Evolutionary conservation across 2,113 vertebrate genomes (phyloP).

Genomic region (Neogale vison): DNA sequence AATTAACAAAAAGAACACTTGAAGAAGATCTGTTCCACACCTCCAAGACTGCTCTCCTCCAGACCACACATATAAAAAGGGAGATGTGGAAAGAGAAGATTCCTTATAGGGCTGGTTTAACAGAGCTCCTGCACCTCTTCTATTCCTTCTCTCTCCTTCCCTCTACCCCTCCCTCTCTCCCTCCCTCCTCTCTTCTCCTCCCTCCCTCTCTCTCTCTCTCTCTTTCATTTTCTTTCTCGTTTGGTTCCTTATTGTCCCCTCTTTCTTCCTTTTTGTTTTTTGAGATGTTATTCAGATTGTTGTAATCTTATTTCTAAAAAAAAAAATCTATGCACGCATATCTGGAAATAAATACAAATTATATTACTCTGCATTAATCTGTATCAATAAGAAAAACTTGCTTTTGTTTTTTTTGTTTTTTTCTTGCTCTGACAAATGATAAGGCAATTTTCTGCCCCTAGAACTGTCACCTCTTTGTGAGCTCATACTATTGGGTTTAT

Average conservation of each 20-base stretch:
- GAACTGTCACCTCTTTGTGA: not conserved
- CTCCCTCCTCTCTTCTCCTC: not conserved
- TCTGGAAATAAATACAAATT: not conserved
- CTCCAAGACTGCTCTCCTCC: not conserved
- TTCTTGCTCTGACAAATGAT: not conserved
- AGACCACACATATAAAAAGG: not conserved
- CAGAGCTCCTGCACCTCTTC: too few species aligned
- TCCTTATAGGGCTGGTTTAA: not conserved
- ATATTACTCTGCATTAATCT: not conserved
- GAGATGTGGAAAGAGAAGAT: not conserved
- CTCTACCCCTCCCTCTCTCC: not conserved
- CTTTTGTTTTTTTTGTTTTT: not conserved
- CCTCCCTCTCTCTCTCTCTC: not conserved
- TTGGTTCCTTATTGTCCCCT: not conserved
- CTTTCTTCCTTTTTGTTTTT: not conserved
- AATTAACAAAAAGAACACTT: not conserved
- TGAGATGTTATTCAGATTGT: not conserved
- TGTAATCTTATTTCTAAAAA: not conserved
- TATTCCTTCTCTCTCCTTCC: not conserved
- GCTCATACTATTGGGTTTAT: not conserved
- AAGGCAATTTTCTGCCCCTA: not conserved
- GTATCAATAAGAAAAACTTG: not conserved
- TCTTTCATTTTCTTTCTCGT: not conserved
- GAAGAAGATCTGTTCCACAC: not conserved
- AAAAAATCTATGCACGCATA: not conserved